Percentiles rank a stretch among this genome's conserved stretches.
These are phyloP conservation scores for Apogon hyalosoma DNA, from an alignment of 2,797 vertebrate species.

Conservation along the genomic window DNA sequence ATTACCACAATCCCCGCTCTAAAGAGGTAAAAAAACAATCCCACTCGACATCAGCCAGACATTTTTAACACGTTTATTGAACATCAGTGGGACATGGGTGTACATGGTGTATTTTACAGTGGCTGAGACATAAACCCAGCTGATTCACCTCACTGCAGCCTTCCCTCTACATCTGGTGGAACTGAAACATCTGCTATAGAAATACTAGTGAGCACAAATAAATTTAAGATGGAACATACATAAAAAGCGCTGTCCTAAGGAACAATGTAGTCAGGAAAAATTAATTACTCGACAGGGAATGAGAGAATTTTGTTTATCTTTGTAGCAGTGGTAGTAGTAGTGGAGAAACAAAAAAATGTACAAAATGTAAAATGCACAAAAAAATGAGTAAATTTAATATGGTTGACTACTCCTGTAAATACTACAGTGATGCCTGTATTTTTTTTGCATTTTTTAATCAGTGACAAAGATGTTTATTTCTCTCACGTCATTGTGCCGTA, in stretches of 20 bases:
- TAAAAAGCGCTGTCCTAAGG: constrained; percentile 7
- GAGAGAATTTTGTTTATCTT: background rate
- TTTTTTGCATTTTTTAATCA: background rate
- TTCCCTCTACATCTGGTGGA: background rate
- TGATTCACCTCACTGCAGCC: constrained; percentile 13
- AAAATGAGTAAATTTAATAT: background rate
- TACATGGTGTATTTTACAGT: constrained; percentile 11
- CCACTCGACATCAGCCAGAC: constrained; percentile 13
- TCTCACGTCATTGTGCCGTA: background rate
- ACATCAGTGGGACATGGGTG: constrained; percentile 24
- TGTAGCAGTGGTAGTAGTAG: background rate
- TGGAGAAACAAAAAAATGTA: background rate
- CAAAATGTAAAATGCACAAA: background rate
- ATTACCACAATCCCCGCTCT: constrained; percentile 15
- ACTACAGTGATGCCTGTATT: background rate
- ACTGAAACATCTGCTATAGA: constrained; percentile 14
- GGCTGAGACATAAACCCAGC: constrained; percentile 8
- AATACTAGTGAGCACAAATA: constrained; percentile 5
- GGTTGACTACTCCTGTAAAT: background rate
- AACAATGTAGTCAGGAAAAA: constrained; percentile 12
- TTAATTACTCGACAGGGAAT: background rate
- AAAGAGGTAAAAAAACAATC: constrained; percentile 13
- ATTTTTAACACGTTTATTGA: constrained; percentile 66
- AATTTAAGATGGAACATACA: background rate
- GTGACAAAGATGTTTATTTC: background rate